Conservation (phyloP, 2,888 invertebrate species). For the Pandemis cinnamomeana region DNA sequence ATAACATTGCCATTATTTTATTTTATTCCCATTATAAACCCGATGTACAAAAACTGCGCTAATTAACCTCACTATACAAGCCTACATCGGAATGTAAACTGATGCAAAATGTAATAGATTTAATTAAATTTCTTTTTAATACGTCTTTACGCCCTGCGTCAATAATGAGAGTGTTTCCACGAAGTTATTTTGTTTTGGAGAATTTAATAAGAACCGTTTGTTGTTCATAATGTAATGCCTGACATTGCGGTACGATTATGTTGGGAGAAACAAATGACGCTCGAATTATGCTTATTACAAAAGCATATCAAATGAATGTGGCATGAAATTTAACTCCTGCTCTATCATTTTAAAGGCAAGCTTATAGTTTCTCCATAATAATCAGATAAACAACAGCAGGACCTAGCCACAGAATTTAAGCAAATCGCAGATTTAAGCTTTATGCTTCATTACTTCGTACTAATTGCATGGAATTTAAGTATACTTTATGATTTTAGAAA, state of each 20-base stretch:
- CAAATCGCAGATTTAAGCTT: neutral
- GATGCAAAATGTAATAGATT: constrained; percentile 12
- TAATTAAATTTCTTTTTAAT: constrained; percentile 49
- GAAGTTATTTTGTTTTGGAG: constrained; percentile 52
- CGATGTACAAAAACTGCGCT: neutral
- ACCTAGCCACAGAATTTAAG: neutral
- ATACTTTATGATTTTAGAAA: neutral
- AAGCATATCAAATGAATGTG: neutral
- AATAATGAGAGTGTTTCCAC: constrained; percentile 44
- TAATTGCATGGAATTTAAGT: neutral
- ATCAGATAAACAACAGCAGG: neutral
- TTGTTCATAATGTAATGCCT: constrained; percentile 38
- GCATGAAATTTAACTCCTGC: neutral
- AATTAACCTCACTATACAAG: neutral
- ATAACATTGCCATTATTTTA: neutral
- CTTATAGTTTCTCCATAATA: neutral
- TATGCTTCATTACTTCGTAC: neutral
- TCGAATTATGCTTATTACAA: constrained; percentile 8
- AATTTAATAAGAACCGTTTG: constrained; percentile 52
- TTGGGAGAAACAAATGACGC: constrained; percentile 8
- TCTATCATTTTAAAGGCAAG: too few relatives aligned
- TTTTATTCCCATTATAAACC: neutral
- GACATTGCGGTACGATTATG: constrained; percentile 18
- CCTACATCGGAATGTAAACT: constrained; percentile 1
- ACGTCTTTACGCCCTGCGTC: constrained; percentile 10